phyloP scores from a whole-genome alignment of 1,140 invertebrate species.

The Drosophila miranda region DNA sequence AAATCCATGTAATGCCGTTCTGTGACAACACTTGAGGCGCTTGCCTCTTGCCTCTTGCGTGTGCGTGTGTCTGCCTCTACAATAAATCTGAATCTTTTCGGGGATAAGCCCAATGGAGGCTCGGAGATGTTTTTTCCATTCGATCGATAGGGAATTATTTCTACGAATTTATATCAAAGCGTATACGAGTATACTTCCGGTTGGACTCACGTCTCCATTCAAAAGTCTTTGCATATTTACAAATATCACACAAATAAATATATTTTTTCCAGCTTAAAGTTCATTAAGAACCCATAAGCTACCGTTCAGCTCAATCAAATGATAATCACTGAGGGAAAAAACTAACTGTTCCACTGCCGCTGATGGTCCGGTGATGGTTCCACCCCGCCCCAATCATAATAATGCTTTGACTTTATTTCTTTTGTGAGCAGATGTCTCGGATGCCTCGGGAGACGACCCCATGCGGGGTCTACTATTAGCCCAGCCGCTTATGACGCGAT shows the following conservation, averaged over 20 bases:
- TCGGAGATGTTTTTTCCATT: constrained; percentile 21
- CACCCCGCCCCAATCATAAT: constrained; percentile 18
- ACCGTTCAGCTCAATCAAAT: constrained; percentile 23
- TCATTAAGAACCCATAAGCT: constrained; percentile 38
- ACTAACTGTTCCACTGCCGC: constrained; percentile 31
- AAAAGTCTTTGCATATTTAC: background rate
- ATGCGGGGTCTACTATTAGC: constrained; percentile 69
- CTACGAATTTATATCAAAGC: background rate
- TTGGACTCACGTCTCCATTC: no score
- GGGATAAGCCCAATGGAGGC: constrained; percentile 30
- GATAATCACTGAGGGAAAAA: constrained; percentile 31
- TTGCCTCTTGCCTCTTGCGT: constrained; percentile 52
- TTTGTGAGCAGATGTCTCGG: constrained; percentile 37
- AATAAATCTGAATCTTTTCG: constrained; percentile 30
- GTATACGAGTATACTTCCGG: no score
- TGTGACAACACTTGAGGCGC: constrained; percentile 74
- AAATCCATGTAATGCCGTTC: constrained; percentile 66
- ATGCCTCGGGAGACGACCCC: constrained; percentile 41
- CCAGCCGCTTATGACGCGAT: constrained; percentile 51
- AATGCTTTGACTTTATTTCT: constrained; percentile 20
- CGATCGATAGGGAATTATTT: constrained; percentile 5
- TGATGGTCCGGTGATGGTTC: constrained; percentile 13
- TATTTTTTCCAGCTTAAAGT: constrained; percentile 22
- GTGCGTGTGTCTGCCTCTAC: constrained; percentile 30
- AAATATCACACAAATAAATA: background rate